Evolutionary conservation across 1,140 invertebrate genomes (phyloP), one percentile per base, ranked within the genome.

Genomic region (Caenorhabditis briggsae): DNA sequence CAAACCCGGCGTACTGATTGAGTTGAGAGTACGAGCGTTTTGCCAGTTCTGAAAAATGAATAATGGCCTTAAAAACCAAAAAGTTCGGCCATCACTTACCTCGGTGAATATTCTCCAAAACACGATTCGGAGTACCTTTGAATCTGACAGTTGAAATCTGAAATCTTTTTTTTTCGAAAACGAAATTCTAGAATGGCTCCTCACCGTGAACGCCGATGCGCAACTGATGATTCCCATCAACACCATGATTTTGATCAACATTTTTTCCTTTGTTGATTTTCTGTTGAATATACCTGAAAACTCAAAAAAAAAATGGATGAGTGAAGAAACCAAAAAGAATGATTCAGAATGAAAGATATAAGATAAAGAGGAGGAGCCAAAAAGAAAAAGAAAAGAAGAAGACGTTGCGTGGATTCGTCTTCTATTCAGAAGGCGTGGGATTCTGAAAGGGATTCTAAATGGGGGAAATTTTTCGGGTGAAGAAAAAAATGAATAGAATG

Each of bases 271-370:
- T 78, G 70, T 50, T 78, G 70, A 50, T 50, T 78, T 78, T 50
- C 43, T 78, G 43, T 78, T 78, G 70, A 78, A 78, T 78, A 78
- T 78, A 78, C 70, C 70, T 78, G 70, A 50, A 78, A 78, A 25
- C 0, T 5, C 3, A 23, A 14, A 46, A 20, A 50, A 50, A 6
- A 23, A 14, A 5, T 5, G 11, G n/a, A 33, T 33, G n/a, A 12
- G 50, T 50, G 70, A 78, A 41, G 33, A 18, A 58, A 7, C 33
- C 20, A 41, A 43, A 25, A 23, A 23, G 46, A 50, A 12, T 33
- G 33, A 33, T 33, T 33, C 33, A 33, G 33, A 33, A 33, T 33
- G 33, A 33, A 33, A 33, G 33, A 33, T 33, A 33, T 2, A 33
- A 33, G 33, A 33, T 33, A 33, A 12, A 43, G 18, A 33, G n/a